Percentiles rank a stretch among this genome's conserved stretches.
These are phyloP conservation scores for Antheraea pernyi DNA, from an alignment of 1,140 invertebrate species.

Conservation along the genomic window DNA sequence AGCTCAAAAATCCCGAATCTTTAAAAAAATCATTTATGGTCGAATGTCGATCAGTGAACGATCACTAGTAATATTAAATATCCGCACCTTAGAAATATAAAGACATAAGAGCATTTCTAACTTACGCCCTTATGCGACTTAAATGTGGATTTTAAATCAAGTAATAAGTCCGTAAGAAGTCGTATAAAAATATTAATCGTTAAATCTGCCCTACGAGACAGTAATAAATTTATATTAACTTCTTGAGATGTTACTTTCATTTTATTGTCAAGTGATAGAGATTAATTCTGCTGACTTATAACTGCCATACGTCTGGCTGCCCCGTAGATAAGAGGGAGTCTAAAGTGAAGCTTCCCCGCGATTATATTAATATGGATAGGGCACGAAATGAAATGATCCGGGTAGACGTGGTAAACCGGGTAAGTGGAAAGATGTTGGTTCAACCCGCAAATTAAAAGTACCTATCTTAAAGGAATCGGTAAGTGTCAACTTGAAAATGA, in stretches of 20 bases:
- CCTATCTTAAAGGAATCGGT: background rate
- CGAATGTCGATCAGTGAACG: no score
- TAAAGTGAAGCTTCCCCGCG: constrained; percentile 72
- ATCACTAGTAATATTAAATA: no score
- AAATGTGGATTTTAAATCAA: no score
- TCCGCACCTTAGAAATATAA: no score
- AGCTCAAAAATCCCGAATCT: no score
- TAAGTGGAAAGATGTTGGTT: constrained; percentile 42
- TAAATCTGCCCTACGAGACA: constrained; percentile 45
- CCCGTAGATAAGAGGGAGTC: constrained; percentile 51
- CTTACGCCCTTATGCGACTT: no score
- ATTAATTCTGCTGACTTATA: constrained; percentile 77
- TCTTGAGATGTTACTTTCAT: constrained; percentile 73
- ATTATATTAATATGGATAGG: constrained; percentile 74
- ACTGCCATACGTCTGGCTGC: constrained; percentile 71
- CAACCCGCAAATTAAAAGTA: constrained; percentile 20
- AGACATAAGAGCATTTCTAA: no score
- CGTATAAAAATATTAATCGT: constrained; percentile 53
- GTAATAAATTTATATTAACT: constrained; percentile 76
- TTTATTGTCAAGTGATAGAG: constrained; percentile 77
- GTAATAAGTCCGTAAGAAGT: no score
- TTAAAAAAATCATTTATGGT: no score
- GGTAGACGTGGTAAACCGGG: constrained; percentile 57
- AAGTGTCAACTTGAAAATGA: background rate
- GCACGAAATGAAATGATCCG: constrained; percentile 55